Conservation (phyloP, 2,797 vertebrate species). For the Centropyge bicolor region DNA sequence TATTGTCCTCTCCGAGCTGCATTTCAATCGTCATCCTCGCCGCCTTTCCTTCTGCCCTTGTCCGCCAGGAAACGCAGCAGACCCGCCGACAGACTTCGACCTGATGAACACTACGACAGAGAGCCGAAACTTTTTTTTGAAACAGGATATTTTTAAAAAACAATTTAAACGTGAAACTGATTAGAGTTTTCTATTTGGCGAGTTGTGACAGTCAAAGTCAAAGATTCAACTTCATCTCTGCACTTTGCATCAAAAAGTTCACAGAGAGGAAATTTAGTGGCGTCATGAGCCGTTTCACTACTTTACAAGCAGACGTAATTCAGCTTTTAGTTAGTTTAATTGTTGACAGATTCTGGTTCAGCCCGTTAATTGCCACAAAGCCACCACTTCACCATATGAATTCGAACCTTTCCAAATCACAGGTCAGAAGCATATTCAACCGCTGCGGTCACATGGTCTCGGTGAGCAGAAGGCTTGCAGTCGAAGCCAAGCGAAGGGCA, state of each 20-base stretch:
- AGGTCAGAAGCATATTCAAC: slow-evolving; percentile 49
- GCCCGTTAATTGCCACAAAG: slow-evolving; percentile 34
- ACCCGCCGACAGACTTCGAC: slow-evolving; percentile 17
- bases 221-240: neutral
- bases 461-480: slow-evolving; percentile 62
- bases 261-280: neutral
- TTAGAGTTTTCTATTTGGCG: neutral
- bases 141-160: neutral
- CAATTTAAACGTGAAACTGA: neutral
- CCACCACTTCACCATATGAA: slow-evolving; percentile 43
- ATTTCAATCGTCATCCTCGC: slow-evolving; percentile 64
- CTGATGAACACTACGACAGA: neutral
- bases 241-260: slow-evolving; percentile 4
- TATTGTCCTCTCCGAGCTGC: slow-evolving; percentile 69
- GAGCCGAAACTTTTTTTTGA: neutral
- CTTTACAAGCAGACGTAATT: slow-evolving; percentile 12
- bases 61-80: slow-evolving; percentile 19
- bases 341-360: slow-evolving; percentile 21
- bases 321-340: slow-evolving; percentile 19
- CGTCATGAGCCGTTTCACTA: slow-evolving; percentile 8
- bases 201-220: neutral
- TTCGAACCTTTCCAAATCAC: slow-evolving; percentile 57
- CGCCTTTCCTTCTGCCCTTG: slow-evolving; percentile 49
- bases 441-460: slow-evolving; percentile 55
- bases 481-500: slow-evolving; percentile 63